phyloP scores from a whole-genome alignment of 1,140 invertebrate genomes.

The Harlomillsia oculata region DNA sequence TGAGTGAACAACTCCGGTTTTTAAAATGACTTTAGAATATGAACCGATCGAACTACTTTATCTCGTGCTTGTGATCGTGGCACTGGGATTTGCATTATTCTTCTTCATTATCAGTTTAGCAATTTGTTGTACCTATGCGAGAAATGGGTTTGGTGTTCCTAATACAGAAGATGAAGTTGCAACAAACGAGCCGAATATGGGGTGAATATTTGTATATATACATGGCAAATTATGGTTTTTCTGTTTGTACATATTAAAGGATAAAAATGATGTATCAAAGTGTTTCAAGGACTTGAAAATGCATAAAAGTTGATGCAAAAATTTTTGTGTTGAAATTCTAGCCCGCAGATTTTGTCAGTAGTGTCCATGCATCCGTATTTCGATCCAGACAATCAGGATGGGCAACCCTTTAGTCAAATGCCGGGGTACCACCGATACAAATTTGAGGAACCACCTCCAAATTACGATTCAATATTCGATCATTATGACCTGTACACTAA shows the following conservation, averaged over 20 bases:
- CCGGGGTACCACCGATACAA: conserved; percentile 7
- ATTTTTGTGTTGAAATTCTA: neutral
- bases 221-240: too few relatives aligned
- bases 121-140: conserved; percentile 10
- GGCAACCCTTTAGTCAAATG: neutral
- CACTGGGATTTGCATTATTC: conserved; percentile 10
- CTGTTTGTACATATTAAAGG: too few relatives aligned
- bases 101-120: conserved; percentile 6
- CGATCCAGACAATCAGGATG: conserved; percentile 1
- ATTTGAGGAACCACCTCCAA: conserved; percentile 9
- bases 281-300: neutral
- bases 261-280: conserved; percentile 1
- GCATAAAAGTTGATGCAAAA: neutral
- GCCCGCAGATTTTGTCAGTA: conserved; percentile 6
- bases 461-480: conserved; percentile 5
- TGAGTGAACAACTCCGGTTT: too few relatives aligned
- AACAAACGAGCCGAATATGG: conserved; percentile 4
- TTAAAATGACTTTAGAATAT: conserved; percentile 11
- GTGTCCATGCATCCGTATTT: conserved; percentile 15
- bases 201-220: too few relatives aligned
- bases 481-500: too few relatives aligned
- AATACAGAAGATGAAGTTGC: conserved; percentile 8
- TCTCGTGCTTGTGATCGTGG: conserved; percentile 6
- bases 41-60: conserved; percentile 8
- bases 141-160: conserved; percentile 10